phyloP scores from a whole-genome alignment of 2,888 invertebrate genomes.

The Pinctada fucata region DNA sequence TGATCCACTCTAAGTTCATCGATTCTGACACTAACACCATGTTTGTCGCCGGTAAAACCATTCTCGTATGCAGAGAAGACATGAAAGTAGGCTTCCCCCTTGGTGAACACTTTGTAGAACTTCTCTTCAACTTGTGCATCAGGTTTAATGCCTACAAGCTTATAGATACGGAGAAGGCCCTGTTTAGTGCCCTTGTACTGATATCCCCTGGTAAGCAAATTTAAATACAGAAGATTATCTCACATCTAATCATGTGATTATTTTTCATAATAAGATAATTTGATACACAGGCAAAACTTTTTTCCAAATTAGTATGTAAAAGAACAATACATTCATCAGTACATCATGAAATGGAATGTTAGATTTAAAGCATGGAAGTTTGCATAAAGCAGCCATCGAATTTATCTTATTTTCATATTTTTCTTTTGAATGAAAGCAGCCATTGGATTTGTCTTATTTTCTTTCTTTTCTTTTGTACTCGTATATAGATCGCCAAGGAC shows the following conservation, averaged over 20 bases:
- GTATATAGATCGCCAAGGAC: slow-evolving; percentile 70
- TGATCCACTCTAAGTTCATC: slow-evolving; percentile 74
- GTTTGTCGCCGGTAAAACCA: slow-evolving; percentile 68
- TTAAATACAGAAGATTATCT: background rate
- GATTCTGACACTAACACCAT: slow-evolving; percentile 72
- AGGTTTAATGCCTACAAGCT: slow-evolving; percentile 74
- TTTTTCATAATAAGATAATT: too few species aligned
- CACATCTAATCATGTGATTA: background rate
- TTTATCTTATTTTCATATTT: too few species aligned
- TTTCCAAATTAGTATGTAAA: background rate
- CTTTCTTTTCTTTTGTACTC: too few species aligned
- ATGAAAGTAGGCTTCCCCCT: slow-evolving; percentile 74
- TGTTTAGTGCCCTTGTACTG: slow-evolving; percentile 75
- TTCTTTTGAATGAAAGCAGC: too few species aligned
- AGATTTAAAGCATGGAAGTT: too few species aligned
- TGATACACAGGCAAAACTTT: background rate
- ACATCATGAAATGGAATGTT: too few species aligned
- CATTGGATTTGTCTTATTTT: too few species aligned
- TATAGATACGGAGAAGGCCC: slow-evolving; percentile 72
- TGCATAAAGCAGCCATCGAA: too few species aligned
- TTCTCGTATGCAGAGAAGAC: slow-evolving; percentile 69
- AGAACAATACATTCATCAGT: background rate
- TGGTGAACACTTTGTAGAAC: slow-evolving; percentile 75
- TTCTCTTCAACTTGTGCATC: slow-evolving; percentile 74
- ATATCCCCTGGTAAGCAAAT: slow-evolving; percentile 71